phyloP scores from a whole-genome alignment of 2,113 vertebrate genomes.

The Amia ocellicauda region DNA sequence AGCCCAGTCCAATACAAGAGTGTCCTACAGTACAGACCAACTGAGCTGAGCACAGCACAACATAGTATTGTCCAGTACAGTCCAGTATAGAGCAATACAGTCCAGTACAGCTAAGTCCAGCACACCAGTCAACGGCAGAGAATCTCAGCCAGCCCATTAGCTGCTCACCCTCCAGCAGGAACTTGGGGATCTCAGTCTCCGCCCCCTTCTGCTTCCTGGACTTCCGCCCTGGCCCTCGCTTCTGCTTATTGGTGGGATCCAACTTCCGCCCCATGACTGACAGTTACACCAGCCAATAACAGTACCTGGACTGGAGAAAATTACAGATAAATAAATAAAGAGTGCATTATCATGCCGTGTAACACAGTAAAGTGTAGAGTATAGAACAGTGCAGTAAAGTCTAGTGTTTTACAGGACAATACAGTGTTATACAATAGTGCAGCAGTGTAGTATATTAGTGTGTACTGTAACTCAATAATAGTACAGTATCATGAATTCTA shows the following conservation, averaged over 20 bases:
- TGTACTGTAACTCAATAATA: no score
- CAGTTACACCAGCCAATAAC: constrained; percentile 27
- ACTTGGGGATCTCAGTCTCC: constrained; percentile 78
- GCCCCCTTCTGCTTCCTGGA: constrained; percentile 85
- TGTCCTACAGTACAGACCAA: background rate
- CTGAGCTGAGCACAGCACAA: no score
- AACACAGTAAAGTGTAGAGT: background rate
- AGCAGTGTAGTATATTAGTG: no score
- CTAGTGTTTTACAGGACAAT: no score
- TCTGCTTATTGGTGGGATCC: constrained; percentile 77
- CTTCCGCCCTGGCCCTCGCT: constrained; percentile 85
- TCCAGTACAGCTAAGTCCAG: background rate
- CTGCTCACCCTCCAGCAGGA: constrained; percentile 68
- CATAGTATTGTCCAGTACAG: no score
- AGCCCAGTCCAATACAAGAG: background rate
- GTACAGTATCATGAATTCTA: no score
- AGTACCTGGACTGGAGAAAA: constrained; percentile 8
- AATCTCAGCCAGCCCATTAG: background rate
- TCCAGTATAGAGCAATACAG: background rate
- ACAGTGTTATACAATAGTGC: no score
- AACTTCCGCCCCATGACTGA: constrained; percentile 83
- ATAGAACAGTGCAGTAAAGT: no score
- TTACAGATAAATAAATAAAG: background rate
- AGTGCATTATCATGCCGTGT: background rate
- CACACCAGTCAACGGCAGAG: background rate